These are phyloP conservation scores for Polymixis lichenea DNA, from an alignment of 2,888 invertebrate genomes.

Conservation along the genomic window DNA sequence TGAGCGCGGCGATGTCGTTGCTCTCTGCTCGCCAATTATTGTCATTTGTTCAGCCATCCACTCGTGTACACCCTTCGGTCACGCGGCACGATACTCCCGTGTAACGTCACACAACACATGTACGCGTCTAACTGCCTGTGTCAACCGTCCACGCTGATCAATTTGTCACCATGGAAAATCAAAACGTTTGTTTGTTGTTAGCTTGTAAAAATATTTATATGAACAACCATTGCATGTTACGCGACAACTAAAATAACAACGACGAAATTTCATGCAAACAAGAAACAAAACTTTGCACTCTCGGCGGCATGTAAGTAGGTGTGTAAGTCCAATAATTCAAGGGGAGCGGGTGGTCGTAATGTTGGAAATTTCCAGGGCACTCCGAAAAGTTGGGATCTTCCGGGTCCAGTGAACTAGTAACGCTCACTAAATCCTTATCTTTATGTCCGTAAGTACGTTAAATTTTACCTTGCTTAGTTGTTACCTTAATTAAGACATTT, in stretches of 20 bases:
- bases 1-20: conserved; percentile 76
- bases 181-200: conserved; percentile 35
- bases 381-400: conserved; percentile 81
- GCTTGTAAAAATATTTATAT: conserved; percentile 54
- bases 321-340: conserved; percentile 87
- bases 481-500: conserved; percentile 26
- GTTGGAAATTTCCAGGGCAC: conserved; percentile 84
- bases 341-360: conserved; percentile 86
- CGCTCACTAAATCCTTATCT: conserved; percentile 76
- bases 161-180: conserved; percentile 49
- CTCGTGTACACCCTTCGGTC: conserved; percentile 73
- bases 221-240: conserved; percentile 60
- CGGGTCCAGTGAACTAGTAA: conserved; percentile 79
- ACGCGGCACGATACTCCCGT: conserved; percentile 62
- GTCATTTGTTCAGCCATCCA: conserved; percentile 82
- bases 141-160: conserved; percentile 41
- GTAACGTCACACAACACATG: conserved; percentile 55
- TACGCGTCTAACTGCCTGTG: conserved; percentile 52
- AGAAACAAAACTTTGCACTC: conserved; percentile 87
- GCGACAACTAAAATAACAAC: conserved; percentile 74
- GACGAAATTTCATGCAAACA: conserved; percentile 81
- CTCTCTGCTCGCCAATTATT: conserved; percentile 83
- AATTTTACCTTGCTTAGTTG: conserved; percentile 35
- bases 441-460: conserved; percentile 57
- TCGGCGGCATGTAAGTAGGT: conserved; percentile 84